Percentiles rank a stretch among this genome's conserved stretches.
These are phyloP conservation scores for Caligus rogercresseyi DNA, from an alignment of 1,140 invertebrate species.

Conservation along the genomic window DNA sequence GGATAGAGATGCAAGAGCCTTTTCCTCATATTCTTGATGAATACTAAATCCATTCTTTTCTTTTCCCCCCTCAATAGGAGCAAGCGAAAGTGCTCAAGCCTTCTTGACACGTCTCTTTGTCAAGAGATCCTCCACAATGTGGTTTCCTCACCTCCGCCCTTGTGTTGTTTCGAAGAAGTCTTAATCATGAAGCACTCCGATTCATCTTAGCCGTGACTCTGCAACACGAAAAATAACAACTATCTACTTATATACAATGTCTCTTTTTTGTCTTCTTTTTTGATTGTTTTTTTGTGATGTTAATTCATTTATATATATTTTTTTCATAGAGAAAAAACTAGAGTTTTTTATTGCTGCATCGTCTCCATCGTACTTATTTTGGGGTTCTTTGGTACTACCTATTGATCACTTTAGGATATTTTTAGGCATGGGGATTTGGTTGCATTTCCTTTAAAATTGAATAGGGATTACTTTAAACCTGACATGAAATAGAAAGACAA, in stretches of 20 bases:
- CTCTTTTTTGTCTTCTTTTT: not conserved
- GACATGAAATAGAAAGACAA: too few relatives aligned
- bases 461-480: too few relatives aligned
- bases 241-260: conserved; percentile 2
- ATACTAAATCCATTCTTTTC: not conserved
- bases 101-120: not conserved
- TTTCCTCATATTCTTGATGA: too few relatives aligned
- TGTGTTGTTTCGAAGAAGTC: conserved; percentile 5
- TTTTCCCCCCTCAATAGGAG: not conserved
- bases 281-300: conserved; percentile 1
- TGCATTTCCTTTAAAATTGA: too few relatives aligned
- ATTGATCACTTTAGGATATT: too few relatives aligned
- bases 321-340: not conserved
- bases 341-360: too few relatives aligned
- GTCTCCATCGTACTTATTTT: too few relatives aligned
- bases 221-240: too few relatives aligned
- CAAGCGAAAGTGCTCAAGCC: not conserved
- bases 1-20: too few relatives aligned
- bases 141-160: not conserved
- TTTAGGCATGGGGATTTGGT: too few relatives aligned
- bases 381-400: too few relatives aligned
- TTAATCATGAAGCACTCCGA: conserved; percentile 1
- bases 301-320: too few relatives aligned
- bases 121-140: not conserved
- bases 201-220: not conserved